Percentiles rank a stretch among this genome's conserved stretches.
Evolutionary conservation across 2,888 invertebrate genomes (phyloP).

Genomic region (Drosophila mimetica): DNA sequence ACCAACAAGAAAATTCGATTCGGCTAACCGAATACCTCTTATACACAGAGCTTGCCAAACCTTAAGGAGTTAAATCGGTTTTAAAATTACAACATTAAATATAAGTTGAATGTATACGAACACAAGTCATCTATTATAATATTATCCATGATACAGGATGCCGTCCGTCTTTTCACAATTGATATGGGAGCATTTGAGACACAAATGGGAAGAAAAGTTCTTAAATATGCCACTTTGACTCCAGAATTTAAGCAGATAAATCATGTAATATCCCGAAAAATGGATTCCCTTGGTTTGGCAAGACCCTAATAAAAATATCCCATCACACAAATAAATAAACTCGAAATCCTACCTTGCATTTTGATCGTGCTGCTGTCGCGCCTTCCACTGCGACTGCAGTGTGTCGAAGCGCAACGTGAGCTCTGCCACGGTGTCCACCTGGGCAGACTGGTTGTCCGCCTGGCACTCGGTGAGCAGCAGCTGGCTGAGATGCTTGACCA

Average conservation of each 20-base stretch:
- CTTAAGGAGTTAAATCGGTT: neutral
- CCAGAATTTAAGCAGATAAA: neutral
- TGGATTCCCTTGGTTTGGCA: neutral
- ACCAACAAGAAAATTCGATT: conserved; percentile 45
- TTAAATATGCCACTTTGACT: conserved; percentile 42
- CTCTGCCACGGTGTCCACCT: conserved; percentile 87
- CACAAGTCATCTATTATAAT: conserved; percentile 47
- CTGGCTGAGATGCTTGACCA: conserved; percentile 91
- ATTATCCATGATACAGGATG: conserved; percentile 43
- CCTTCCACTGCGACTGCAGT: conserved; percentile 89
- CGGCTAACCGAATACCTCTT: neutral
- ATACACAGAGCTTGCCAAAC: conserved; percentile 11
- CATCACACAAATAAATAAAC: neutral
- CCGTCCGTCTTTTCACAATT: conserved; percentile 31
- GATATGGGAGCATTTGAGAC: conserved; percentile 45
- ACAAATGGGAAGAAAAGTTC: conserved; percentile 2
- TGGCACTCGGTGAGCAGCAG: conserved; percentile 90
- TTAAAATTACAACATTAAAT: neutral
- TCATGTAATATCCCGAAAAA: too few species aligned
- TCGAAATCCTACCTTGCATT: conserved; percentile 88
- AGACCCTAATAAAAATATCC: neutral
- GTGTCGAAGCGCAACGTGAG: conserved; percentile 89
- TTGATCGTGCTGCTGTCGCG: conserved; percentile 90
- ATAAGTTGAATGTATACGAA: conserved; percentile 18
- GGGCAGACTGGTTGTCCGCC: conserved; percentile 88